Percentiles rank a stretch among this genome's conserved stretches.
Evolutionary conservation across 2,113 vertebrate genomes (phyloP).

Genomic region (Lepus timidus): DNA sequence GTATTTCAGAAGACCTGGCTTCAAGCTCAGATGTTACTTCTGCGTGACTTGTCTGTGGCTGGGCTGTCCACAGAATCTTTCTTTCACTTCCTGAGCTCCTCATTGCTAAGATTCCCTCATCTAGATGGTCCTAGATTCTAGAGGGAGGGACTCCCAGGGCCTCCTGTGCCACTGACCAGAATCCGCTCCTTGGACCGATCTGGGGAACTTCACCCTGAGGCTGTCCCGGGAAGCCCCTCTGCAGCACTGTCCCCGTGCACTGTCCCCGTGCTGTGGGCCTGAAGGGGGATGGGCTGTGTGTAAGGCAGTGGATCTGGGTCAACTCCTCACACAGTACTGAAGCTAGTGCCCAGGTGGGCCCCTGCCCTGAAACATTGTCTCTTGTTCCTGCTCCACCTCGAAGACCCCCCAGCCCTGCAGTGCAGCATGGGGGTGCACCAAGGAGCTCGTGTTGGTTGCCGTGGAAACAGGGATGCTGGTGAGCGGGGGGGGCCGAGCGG

Average conservation of each 20-base stretch:
- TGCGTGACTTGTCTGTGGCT: too few relatives aligned
- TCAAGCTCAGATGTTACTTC: too few relatives aligned
- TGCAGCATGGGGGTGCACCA: fast-evolving
- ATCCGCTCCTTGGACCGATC: fast-evolving
- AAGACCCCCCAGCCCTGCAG: neutral
- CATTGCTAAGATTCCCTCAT: neutral
- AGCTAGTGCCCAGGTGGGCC: neutral
- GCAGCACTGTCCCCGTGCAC: fast-evolving
- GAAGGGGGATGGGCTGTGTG: neutral
- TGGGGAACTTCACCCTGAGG: neutral
- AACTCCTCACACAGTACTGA: neutral
- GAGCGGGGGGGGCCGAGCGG: neutral
- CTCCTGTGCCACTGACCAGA: neutral
- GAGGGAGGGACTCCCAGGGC: neutral
- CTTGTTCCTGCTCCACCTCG: neutral
- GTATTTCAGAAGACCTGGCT: too few relatives aligned
- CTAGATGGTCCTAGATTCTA: neutral
- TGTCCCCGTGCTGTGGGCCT: neutral
- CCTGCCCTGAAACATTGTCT: neutral
- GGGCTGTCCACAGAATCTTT: too few relatives aligned
- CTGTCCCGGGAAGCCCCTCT: neutral
- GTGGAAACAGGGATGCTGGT: neutral
- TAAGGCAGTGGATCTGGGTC: neutral
- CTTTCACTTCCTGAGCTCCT: too few relatives aligned
- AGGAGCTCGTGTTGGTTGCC: neutral